Conservation (phyloP, 2,113 vertebrate genomes). For the Neodon shergylaensis region DNA sequence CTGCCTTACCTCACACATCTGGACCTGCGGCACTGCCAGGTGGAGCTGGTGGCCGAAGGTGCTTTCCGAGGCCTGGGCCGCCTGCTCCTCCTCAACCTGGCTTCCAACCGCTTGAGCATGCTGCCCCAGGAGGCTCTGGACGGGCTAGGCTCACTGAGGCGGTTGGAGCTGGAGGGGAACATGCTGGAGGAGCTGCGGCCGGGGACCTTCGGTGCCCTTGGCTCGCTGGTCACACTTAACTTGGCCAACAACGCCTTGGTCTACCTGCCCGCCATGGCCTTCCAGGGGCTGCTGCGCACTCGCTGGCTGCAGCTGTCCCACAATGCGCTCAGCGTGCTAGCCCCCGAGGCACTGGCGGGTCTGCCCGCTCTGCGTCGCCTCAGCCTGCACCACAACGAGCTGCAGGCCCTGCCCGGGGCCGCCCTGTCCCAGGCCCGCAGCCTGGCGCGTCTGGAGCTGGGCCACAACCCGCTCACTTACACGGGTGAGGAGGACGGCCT, state of each 20-base stretch:
- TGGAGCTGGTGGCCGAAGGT: conserved; percentile 91
- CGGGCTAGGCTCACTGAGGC: conserved; percentile 91
- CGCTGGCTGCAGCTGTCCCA: conserved; percentile 93
- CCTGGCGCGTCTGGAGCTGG: conserved; percentile 89
- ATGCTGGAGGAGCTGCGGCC: conserved; percentile 93
- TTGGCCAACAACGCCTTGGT: conserved; percentile 92
- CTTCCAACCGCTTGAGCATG: conserved; percentile 89
- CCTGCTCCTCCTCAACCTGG: conserved; percentile 93
- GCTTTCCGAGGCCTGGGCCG: conserved; percentile 94
- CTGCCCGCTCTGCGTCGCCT: conserved; percentile 91
- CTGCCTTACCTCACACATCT: conserved; percentile 93
- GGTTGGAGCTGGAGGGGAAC: conserved; percentile 91
- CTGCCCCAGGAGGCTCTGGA: conserved; percentile 97
- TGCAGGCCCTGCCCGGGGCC: conserved; percentile 92
- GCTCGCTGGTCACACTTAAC: conserved; percentile 91
- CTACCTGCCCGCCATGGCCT: conserved; percentile 95
- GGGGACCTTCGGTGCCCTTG: conserved; percentile 92
- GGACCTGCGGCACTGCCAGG: conserved; percentile 90
- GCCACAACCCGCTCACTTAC: conserved; percentile 95
- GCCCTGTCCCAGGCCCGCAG: conserved; percentile 91
- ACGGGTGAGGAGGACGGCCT: conserved; percentile 89
- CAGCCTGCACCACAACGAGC: conserved; percentile 94
- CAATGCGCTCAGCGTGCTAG: conserved; percentile 93
- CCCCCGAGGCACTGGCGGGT: conserved; percentile 91
- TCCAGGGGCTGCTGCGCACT: conserved; percentile 93